Percentiles rank a stretch among this genome's conserved stretches.
Evolutionary conservation across 2,797 vertebrate species (phyloP).

Genomic region (Cephalopachus bancanus): DNA sequence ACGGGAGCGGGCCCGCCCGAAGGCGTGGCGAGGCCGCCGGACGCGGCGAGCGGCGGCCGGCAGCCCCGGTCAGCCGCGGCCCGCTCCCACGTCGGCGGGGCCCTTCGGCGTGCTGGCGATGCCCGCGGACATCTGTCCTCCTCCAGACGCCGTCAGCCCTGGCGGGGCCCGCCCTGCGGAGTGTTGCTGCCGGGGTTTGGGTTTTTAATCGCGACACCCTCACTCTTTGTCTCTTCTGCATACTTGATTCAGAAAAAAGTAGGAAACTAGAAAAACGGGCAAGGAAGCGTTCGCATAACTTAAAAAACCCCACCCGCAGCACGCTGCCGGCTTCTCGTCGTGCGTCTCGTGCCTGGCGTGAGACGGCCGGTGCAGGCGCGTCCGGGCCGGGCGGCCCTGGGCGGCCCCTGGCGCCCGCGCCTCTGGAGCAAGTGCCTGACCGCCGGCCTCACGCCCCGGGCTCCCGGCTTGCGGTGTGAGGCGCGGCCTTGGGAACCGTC

Average conservation of each 20-base stretch:
- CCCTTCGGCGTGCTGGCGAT: too few species aligned
- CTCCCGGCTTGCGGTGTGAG: slow-evolving; percentile 74
- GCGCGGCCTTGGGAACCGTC: not conserved
- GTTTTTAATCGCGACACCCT: slow-evolving; percentile 73
- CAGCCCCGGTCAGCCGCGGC: fast-evolving
- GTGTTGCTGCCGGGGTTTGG: slow-evolving; percentile 79
- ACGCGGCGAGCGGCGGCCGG: slow-evolving; percentile 41
- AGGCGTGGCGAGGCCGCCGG: slow-evolving; percentile 21
- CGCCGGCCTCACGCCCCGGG: slow-evolving; percentile 92
- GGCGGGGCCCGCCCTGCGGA: slow-evolving; percentile 76
- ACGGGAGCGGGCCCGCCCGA: not conserved
- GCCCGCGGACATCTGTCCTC: too few species aligned
- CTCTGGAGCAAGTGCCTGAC: slow-evolving; percentile 98
- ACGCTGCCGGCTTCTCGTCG: slow-evolving; percentile 90
- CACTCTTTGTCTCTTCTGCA: slow-evolving; percentile 84
- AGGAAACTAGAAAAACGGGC: slow-evolving; percentile 62
- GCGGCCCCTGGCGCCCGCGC: slow-evolving; percentile 92
- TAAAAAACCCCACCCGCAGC: slow-evolving; percentile 88
- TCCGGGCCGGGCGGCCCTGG: slow-evolving; percentile 90
- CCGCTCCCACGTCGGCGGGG: too few species aligned
- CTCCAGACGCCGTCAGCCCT: slow-evolving; percentile 54
- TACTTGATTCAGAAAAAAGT: slow-evolving; percentile 85
- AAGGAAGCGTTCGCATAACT: slow-evolving; percentile 81
- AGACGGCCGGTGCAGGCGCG: slow-evolving; percentile 83
- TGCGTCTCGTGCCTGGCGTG: slow-evolving; percentile 90